Base-by-base conservation (phyloP, 2,113 vertebrate genomes). In the Pyxicephalus adspersus region DNA sequence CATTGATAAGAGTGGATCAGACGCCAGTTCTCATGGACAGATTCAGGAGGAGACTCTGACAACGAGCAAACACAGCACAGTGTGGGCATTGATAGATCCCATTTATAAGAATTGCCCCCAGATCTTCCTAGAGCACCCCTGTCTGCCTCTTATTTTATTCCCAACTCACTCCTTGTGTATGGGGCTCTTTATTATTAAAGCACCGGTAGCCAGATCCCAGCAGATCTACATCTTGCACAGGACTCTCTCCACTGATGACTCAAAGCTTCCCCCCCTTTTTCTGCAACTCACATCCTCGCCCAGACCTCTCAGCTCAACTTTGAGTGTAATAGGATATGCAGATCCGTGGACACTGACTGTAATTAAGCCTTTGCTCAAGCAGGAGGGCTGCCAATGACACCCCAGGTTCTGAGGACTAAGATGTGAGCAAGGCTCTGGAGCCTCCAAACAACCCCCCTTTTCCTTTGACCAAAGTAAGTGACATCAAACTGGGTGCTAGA, bases 1-100 rank as follows among this genome's bases (percentile, higher is more conserved):
- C 97, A 98, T 98, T 95, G 96, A 96, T 95, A 95, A 95, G 94
- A 92, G 95, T 92, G 94, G 96, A 95, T 98, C 96, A 97, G 96
- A 97, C 94, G 95, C 95, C 95, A 95, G 95, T 90, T 96, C 94
- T 94, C 97, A 98, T 97, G 96, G 96, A 91, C 95, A 95, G 95
- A 88, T 89, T 87, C 91, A 91, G 92, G 92, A 91, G 90, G 92
- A 91, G 94, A 89, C 94, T 93, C 93, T 94, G 92, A 92, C 94
- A 90, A 94, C 91, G 38, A 45, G 38, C 94, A 94, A 95, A 95
- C 90, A 95, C 91, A 94, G 91, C 93, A 93, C 93, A 93, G 86
- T 89, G 94, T 94, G 93, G 93, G 89, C 90, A 91, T 89, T 85
- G 91, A 89, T 87, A 89, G 90, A 85, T 92, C 92, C 93, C 93